phyloP scores from a whole-genome alignment of 2,797 vertebrate species.

The Hyperoplus lanceolatus region DNA sequence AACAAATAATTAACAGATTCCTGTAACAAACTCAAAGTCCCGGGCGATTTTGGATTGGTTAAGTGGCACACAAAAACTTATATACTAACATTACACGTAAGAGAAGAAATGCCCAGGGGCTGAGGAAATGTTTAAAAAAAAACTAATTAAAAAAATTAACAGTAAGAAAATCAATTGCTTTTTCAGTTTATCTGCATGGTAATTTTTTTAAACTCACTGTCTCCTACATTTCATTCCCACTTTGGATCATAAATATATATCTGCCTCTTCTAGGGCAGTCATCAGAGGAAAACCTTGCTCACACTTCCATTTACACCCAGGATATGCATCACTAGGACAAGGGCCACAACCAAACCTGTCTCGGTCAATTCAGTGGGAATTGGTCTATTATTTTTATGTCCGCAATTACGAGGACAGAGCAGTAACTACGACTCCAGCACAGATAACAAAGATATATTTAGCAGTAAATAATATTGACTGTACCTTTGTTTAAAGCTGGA shows the following conservation, averaged over 20 bases:
- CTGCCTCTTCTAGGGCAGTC: constrained; percentile 40
- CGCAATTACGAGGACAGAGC: constrained; percentile 87
- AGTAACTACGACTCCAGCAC: constrained; percentile 82
- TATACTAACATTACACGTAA: constrained; percentile 15
- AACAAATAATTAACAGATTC: not conserved
- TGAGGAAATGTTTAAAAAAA: constrained; percentile 32
- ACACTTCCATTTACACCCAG: constrained; percentile 75
- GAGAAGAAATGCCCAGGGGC: constrained; percentile 24
- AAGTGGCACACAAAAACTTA: constrained; percentile 2
- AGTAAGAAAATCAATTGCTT: constrained; percentile 34
- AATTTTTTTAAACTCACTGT: not conserved
- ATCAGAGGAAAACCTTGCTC: constrained; percentile 68
- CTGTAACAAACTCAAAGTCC: constrained; percentile 1
- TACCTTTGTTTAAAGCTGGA: constrained; percentile 92
- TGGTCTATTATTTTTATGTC: constrained; percentile 90
- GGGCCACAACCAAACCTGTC: constrained; percentile 77
- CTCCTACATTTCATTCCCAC: constrained; percentile 41
- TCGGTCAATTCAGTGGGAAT: constrained; percentile 85
- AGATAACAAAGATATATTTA: constrained; percentile 93
- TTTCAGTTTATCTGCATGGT: constrained; percentile 20
- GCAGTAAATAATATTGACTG: constrained; percentile 92
- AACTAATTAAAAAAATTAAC: not conserved
- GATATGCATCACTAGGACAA: constrained; percentile 83
- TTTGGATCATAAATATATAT: constrained; percentile 41
- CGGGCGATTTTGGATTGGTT: not conserved